Conservation (phyloP, 2,113 vertebrate species). For the Phyllostomus hastatus region DNA sequence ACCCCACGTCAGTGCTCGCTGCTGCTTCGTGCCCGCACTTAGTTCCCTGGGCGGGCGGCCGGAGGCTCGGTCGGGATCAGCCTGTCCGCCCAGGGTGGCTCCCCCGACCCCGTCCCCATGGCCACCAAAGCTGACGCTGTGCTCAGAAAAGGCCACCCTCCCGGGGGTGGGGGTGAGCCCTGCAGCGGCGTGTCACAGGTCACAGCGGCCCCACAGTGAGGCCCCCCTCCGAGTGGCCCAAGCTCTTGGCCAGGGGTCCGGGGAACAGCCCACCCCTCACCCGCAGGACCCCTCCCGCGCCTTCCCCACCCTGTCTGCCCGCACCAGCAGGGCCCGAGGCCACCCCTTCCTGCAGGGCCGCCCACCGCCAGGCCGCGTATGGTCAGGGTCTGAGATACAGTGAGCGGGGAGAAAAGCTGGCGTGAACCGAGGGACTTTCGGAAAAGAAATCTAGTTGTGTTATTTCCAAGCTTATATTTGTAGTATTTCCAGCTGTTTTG, state of each 20-base stretch:
- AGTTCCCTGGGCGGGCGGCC: neutral
- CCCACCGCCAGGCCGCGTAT: accelerated
- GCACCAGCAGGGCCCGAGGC: neutral
- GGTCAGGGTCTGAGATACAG: neutral
- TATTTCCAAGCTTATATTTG: neutral
- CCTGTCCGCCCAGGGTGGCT: neutral
- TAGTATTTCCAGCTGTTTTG: neutral
- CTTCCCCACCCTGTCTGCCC: neutral
- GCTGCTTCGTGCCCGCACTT: no score
- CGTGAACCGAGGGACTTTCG: neutral
- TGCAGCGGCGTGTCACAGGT: neutral
- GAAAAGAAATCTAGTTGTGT: neutral
- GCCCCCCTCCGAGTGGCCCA: neutral
- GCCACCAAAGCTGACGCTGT: neutral
- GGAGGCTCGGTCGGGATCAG: neutral
- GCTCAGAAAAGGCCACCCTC: neutral
- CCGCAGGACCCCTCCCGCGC: accelerated
- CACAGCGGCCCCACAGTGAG: neutral
- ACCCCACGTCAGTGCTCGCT: neutral
- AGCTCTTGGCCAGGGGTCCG: neutral
- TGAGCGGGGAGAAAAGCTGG: neutral
- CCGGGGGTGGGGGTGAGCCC: neutral
- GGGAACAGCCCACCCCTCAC: neutral
- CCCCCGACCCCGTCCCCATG: neutral
- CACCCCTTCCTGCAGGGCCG: neutral